A percentile compares a stretch with the other conserved stretches of the same genome.
Conservation (phyloP, 1,140 invertebrate genomes). For the Magallana ariakensis region DNA sequence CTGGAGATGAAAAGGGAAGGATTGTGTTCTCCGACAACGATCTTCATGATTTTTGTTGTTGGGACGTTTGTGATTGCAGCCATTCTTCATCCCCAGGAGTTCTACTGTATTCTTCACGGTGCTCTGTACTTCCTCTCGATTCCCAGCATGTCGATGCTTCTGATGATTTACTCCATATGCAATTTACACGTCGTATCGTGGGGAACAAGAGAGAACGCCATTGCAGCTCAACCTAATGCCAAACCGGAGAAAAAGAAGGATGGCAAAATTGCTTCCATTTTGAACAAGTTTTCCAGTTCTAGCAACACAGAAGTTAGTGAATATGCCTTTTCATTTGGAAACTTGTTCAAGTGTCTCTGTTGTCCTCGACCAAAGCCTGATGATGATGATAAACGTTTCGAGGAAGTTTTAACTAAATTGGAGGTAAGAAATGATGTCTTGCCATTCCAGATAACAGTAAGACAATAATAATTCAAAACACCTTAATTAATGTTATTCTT, state of each 20-base stretch:
- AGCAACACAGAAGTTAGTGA: constrained; percentile 65
- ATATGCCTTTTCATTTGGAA: constrained; percentile 73
- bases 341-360: constrained; percentile 73
- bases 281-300: constrained; percentile 55
- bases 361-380: constrained; percentile 65
- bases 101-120: constrained; percentile 87
- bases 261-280: constrained; percentile 53
- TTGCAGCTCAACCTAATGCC: constrained; percentile 50
- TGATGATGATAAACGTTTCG: constrained; percentile 58
- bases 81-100: constrained; percentile 90
- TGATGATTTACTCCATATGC: constrained; percentile 95
- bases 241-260: constrained; percentile 52
- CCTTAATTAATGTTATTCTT: neutral
- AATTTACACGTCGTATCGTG: constrained; percentile 95
- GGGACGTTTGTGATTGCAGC: constrained; percentile 84
- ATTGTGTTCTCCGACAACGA: constrained; percentile 76
- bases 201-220: constrained; percentile 87
- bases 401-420: constrained; percentile 66
- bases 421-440: constrained; percentile 53
- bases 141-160: constrained; percentile 95
- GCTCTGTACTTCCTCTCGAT: constrained; percentile 95
- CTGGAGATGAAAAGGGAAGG: constrained; percentile 76
- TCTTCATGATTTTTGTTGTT: constrained; percentile 76
- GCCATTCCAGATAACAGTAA: too few species aligned
- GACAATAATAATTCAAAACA: neutral